These are phyloP conservation scores for Trachemys scripta DNA, from an alignment of 2,113 vertebrate genomes.

Conservation along the genomic window DNA sequence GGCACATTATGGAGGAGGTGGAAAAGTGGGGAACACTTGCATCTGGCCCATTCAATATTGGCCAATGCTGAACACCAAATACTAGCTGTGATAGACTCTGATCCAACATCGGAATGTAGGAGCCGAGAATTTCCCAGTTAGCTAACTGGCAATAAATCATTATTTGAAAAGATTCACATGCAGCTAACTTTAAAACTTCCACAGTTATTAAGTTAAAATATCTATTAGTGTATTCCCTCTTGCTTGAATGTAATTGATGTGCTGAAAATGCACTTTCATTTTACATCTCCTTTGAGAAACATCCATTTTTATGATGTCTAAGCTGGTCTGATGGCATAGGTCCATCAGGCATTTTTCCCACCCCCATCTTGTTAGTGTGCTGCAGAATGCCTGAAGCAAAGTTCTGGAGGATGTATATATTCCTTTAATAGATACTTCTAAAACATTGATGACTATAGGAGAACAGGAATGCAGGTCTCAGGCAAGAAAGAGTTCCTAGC, in stretches of 20 bases:
- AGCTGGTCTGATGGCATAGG: neutral
- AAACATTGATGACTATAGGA: neutral
- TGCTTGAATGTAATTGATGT: fast-evolving
- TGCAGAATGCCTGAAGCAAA: neutral
- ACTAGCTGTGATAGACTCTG: neutral
- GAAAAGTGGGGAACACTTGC: neutral
- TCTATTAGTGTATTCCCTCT: neutral
- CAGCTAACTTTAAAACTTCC: neutral
- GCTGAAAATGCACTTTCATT: neutral
- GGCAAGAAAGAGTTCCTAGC: neutral
- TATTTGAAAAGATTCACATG: neutral
- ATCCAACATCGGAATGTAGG: neutral
- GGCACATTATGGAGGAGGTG: neutral
- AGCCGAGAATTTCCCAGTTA: neutral
- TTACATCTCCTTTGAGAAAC: conserved; percentile 3
- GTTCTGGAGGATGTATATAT: neutral
- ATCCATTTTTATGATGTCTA: conserved; percentile 22
- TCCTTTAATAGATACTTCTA: neutral
- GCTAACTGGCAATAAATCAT: fast-evolving
- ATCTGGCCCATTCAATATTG: fast-evolving
- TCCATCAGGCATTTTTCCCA: neutral
- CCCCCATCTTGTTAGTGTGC: neutral
- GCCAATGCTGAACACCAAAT: neutral
- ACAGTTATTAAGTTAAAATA: fast-evolving
- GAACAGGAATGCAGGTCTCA: neutral